A percentile compares a stretch with the other conserved stretches of the same genome.
phyloP scores from a whole-genome alignment of 1,140 invertebrate species.

The Zelostemma sp. region DNA sequence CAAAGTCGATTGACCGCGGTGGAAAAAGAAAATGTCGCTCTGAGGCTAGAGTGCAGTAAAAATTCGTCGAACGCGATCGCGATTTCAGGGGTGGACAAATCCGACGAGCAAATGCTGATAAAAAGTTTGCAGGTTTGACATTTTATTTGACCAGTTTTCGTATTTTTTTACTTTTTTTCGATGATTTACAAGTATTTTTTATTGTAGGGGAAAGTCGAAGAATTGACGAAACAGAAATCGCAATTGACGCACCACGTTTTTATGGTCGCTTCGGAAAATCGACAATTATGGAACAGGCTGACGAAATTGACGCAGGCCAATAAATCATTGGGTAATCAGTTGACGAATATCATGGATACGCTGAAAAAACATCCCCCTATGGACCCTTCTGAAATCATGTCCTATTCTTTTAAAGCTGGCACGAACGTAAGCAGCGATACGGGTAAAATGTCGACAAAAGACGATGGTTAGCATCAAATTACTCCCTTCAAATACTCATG shows the following conservation, averaged over 20 bases:
- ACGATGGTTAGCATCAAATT: too few relatives aligned
- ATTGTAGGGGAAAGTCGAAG: conserved; percentile 73
- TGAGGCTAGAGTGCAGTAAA: conserved; percentile 72
- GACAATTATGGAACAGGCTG: conserved; percentile 81
- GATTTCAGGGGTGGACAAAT: conserved; percentile 30
- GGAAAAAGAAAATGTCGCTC: conserved; percentile 80
- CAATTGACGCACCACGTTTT: conserved; percentile 80
- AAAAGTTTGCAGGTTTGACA: conserved; percentile 52
- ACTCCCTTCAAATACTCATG: too few relatives aligned
- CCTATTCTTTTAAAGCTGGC: conserved; percentile 51
- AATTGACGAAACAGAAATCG: conserved; percentile 79
- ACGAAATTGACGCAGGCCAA: conserved; percentile 75
- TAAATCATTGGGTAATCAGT: conserved; percentile 67
- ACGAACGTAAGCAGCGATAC: conserved; percentile 26
- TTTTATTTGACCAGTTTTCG: too few relatives aligned
- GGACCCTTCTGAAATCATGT: conserved; percentile 50
- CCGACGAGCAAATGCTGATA: conserved; percentile 35
- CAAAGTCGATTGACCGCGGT: conserved; percentile 77
- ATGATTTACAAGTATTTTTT: conserved; percentile 50
- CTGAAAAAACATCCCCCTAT: conserved; percentile 62
- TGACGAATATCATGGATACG: conserved; percentile 70
- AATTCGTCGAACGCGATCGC: conserved; percentile 27
- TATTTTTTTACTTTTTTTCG: conserved; percentile 4
- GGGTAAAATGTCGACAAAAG: conserved; percentile 59
- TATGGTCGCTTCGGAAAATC: conserved; percentile 85